Conservation (phyloP, 2,113 vertebrate genomes). For the Gobius niger region DNA sequence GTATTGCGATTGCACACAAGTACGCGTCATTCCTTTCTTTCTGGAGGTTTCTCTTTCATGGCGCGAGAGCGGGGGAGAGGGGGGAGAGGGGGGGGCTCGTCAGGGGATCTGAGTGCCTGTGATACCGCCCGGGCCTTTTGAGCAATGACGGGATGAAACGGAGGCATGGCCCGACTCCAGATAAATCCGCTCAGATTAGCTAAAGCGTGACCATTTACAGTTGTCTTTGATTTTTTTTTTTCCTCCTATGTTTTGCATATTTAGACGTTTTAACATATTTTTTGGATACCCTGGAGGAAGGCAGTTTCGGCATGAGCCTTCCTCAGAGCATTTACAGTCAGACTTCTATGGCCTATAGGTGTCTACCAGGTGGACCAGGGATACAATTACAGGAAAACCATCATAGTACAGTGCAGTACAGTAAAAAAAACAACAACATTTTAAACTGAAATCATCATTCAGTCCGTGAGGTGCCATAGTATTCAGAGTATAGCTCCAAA, state of each 20-base stretch:
- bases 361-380: too few species aligned
- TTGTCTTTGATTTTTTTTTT: background rate
- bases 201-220: slow-evolving; percentile 29
- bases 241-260: background rate
- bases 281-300: too few species aligned
- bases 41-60: slow-evolving; percentile 40
- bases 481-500: too few species aligned
- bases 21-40: slow-evolving; percentile 49
- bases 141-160: slow-evolving; percentile 51
- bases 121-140: slow-evolving; percentile 45
- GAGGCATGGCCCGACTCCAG: slow-evolving; percentile 40
- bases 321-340: too few species aligned
- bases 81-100: background rate
- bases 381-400: too few species aligned
- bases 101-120: slow-evolving; percentile 47
- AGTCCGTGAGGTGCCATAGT: too few species aligned
- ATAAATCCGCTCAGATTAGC: slow-evolving; percentile 59
- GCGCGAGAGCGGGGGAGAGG: slow-evolving; percentile 6
- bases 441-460: too few species aligned
- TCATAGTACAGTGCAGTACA: too few species aligned
- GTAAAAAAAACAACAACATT: too few species aligned
- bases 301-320: too few species aligned
- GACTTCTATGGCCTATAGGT: too few species aligned
- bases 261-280: too few species aligned
- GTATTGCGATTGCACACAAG: slow-evolving; percentile 65